These are phyloP conservation scores for Scaptomyza graminum DNA, from an alignment of 1,140 invertebrate genomes.

Conservation along the genomic window DNA sequence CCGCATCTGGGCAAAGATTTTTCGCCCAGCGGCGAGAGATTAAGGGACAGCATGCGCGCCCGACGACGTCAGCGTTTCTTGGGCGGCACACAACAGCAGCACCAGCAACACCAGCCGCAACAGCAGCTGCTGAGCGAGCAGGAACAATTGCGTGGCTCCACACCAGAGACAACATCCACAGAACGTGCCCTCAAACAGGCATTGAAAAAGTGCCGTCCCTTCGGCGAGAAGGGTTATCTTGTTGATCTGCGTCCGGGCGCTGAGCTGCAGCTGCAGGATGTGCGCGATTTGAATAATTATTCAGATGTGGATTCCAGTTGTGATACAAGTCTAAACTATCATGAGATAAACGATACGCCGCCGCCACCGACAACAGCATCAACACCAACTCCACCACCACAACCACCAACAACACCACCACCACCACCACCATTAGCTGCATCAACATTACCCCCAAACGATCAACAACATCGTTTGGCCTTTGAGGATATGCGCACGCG, in stretches of 20 bases:
- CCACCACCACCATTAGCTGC: neutral
- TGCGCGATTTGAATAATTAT: conserved; percentile 78
- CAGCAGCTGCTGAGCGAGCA: conserved; percentile 39
- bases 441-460: neutral
- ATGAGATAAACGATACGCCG: conserved; percentile 61
- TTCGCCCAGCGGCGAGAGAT: conserved; percentile 77
- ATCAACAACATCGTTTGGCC: conserved; percentile 48
- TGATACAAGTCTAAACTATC: conserved; percentile 81
- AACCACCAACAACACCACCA: conserved; percentile 1
- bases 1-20: conserved; percentile 83
- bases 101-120: conserved; percentile 29
- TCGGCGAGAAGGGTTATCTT: conserved; percentile 78
- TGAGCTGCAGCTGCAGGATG: conserved; percentile 73
- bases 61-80: conserved; percentile 72
- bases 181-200: conserved; percentile 74
- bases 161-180: conserved; percentile 68
- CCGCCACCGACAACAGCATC: neutral
- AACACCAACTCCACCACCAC: neutral
- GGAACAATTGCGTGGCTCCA: conserved; percentile 38
- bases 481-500: conserved; percentile 74
- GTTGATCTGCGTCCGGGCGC: conserved; percentile 73
- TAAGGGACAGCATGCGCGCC: conserved; percentile 79
- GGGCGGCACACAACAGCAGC: conserved; percentile 56
- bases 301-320: conserved; percentile 83
- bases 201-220: conserved; percentile 69